Evolutionary conservation across 2,888 invertebrate species (phyloP).

Genomic region (Amitus sp.): DNA sequence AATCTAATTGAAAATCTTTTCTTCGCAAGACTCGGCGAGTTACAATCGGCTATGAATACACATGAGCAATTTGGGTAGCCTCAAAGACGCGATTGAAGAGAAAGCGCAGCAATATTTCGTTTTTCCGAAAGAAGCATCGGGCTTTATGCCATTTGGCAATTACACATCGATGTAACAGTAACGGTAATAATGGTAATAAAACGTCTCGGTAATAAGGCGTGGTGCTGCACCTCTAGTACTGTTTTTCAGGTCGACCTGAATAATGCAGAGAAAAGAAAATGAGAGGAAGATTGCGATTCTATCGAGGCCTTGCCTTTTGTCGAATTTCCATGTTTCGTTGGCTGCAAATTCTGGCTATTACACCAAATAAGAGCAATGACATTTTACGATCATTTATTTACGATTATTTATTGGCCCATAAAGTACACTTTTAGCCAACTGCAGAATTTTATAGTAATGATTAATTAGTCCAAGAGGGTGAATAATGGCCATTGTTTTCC

Average conservation of each 20-base stretch:
- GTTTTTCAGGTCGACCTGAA: slow-evolving; percentile 35
- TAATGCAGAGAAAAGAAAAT: slow-evolving; percentile 25
- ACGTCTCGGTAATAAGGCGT: slow-evolving; percentile 38
- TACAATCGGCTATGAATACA: no score
- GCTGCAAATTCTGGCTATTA: no score
- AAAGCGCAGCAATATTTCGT: not conserved
- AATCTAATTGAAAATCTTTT: not conserved
- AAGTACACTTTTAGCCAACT: not conserved
- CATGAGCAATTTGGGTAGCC: slow-evolving; percentile 1
- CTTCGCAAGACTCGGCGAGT: no score
- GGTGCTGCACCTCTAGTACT: slow-evolving; percentile 19
- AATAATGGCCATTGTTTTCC: slow-evolving; percentile 19
- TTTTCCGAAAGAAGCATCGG: slow-evolving; percentile 23
- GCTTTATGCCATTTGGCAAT: slow-evolving; percentile 38
- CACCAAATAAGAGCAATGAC: no score
- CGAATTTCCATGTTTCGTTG: not conserved
- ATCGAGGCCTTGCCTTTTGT: slow-evolving; percentile 5
- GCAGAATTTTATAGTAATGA: no score
- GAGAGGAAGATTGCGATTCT: slow-evolving; percentile 30
- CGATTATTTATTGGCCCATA: not conserved
- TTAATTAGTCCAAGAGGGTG: no score
- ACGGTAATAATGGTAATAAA: slow-evolving; percentile 47
- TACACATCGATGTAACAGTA: slow-evolving; percentile 40
- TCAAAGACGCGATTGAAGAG: not conserved
- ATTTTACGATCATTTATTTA: no score